phyloP scores from a whole-genome alignment of 1,140 invertebrate genomes.

The Diachasma alloeum region DNA sequence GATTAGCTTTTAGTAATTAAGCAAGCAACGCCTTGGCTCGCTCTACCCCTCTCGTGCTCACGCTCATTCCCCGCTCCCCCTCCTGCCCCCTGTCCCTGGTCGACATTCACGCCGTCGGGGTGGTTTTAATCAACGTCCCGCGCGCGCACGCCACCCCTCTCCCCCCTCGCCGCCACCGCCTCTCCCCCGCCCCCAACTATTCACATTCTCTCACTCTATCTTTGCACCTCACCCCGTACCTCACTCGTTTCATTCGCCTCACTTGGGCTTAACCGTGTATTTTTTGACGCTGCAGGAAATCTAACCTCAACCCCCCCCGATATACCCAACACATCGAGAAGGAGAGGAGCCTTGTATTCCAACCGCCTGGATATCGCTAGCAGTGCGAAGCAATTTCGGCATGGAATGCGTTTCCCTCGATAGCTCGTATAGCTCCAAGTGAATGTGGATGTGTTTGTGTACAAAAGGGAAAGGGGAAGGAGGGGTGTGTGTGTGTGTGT shows the following conservation, averaged over 20 bases:
- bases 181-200: background rate
- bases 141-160: conserved; percentile 29
- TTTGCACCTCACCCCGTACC: conserved; percentile 18
- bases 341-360: conserved; percentile 18
- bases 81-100: background rate
- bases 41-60: conserved; percentile 37
- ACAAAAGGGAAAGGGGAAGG: conserved; percentile 1
- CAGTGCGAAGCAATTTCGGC: conserved; percentile 62
- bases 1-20: conserved; percentile 68
- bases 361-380: conserved; percentile 16
- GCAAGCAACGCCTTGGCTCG: conserved; percentile 61
- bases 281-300: conserved; percentile 50
- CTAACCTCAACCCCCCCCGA: conserved; percentile 49
- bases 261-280: conserved; percentile 30
- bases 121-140: conserved; percentile 60
- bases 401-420: conserved; percentile 63
- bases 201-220: conserved; percentile 26
- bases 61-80: conserved; percentile 19
- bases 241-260: background rate
- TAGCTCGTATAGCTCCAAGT: conserved; percentile 39
- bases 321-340: background rate
- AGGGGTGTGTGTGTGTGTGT: background rate
- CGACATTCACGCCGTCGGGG: conserved; percentile 42
- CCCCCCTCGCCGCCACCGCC: background rate
- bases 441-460: conserved; percentile 12